These are phyloP conservation scores for Charina bottae DNA, from an alignment of 2,113 vertebrate genomes.

Conservation along the genomic window DNA sequence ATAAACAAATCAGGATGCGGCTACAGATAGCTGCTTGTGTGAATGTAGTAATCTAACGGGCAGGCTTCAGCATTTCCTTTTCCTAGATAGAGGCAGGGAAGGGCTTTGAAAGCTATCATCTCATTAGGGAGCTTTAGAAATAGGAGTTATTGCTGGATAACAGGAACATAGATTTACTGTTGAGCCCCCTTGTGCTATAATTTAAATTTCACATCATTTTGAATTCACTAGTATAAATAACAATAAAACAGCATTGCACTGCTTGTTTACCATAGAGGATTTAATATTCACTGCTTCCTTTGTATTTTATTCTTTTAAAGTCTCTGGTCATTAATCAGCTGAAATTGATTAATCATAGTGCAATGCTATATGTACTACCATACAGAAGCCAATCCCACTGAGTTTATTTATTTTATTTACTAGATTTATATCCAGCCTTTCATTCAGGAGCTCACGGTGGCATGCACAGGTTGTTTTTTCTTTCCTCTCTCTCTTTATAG, in stretches of 20 bases:
- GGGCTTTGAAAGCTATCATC: not conserved
- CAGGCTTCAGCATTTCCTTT: not conserved
- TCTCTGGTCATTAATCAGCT: not conserved
- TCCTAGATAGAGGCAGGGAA: not conserved
- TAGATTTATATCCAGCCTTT: not conserved
- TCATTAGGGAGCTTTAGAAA: not conserved
- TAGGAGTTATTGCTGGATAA: not conserved
- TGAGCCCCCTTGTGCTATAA: not conserved
- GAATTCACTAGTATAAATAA: not conserved
- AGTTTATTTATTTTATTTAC: not conserved
- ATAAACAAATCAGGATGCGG: slow-evolving; percentile 17
- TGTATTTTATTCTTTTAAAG: not conserved
- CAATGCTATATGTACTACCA: not conserved
- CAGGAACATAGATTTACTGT: not conserved
- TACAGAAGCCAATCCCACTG: not conserved
- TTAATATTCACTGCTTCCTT: not conserved
- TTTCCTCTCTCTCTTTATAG: not conserved
- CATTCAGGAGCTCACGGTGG: not conserved
- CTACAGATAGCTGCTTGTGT: not conserved
- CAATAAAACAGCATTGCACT: not conserved
- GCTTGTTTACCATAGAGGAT: not conserved
- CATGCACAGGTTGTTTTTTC: not conserved
- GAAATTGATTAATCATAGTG: not conserved
- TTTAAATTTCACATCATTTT: not conserved
- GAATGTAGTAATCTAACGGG: slow-evolving; percentile 17